A percentile compares a stretch with the other conserved stretches of the same genome.
Conservation (phyloP, 2,113 vertebrate genomes). For the Callipepla squamata region DNA sequence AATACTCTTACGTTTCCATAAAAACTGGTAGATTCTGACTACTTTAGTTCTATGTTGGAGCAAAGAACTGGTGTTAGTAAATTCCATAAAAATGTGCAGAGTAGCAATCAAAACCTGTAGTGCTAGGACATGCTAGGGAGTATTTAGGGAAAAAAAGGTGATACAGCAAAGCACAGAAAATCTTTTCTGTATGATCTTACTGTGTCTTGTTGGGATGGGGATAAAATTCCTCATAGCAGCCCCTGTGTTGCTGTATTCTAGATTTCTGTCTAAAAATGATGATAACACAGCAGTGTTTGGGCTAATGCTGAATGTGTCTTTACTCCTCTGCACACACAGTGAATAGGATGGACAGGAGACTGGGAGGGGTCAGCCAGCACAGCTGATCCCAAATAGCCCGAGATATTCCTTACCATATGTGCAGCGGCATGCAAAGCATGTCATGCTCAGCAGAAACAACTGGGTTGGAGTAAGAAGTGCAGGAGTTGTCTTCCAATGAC, state of each 20-base stretch:
- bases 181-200: neutral
- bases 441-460: neutral
- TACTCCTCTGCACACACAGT: neutral
- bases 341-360: neutral
- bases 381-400: neutral
- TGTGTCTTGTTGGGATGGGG: neutral
- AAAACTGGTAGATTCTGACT: neutral
- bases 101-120: neutral
- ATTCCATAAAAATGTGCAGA: neutral
- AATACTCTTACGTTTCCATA: neutral
- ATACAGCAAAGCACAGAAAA: neutral
- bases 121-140: neutral
- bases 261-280: neutral
- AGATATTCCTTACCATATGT: neutral
- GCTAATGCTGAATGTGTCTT: neutral
- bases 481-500: neutral
- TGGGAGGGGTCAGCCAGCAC: neutral
- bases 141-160: neutral
- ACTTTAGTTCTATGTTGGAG: neutral
- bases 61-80: neutral
- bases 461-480: neutral
- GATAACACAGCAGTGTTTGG: neutral
- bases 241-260: neutral
- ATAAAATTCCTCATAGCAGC: neutral
- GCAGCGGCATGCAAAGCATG: neutral